Percentiles rank a stretch among this genome's conserved stretches.
Evolutionary conservation across 2,888 invertebrate genomes (phyloP).

Genomic region (Drosophila anomelani): DNA sequence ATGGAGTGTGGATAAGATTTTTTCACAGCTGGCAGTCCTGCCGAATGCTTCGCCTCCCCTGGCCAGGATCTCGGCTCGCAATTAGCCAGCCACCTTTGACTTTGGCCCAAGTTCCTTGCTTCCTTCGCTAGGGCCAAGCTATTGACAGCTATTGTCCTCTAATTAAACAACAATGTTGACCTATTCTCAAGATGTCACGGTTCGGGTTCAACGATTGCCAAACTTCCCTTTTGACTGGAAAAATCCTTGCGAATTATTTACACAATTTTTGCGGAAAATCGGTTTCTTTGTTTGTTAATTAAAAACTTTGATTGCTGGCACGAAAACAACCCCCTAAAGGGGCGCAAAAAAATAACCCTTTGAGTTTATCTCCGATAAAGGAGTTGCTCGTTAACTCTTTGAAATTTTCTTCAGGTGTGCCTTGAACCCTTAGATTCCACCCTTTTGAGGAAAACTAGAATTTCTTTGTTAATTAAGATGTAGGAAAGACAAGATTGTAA

Average conservation of each 20-base stretch:
- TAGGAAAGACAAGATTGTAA: not conserved
- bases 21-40: conserved; percentile 64
- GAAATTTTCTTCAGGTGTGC: conserved; percentile 12
- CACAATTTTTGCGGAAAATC: conserved; percentile 41
- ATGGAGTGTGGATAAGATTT: conserved; percentile 74
- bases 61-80: conserved; percentile 23
- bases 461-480: not conserved
- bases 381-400: conserved; percentile 38
- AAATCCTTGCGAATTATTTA: conserved; percentile 32
- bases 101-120: conserved; percentile 25
- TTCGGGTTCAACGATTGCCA: conserved; percentile 60
- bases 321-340: conserved; percentile 38
- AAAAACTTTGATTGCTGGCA: conserved; percentile 53
- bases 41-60: conserved; percentile 7
- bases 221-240: conserved; percentile 38
- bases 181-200: conserved; percentile 65
- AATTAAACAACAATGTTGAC: conserved; percentile 79
- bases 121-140: conserved; percentile 31
- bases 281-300: conserved; percentile 69
- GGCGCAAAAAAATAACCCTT: conserved; percentile 8
- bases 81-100: conserved; percentile 63
- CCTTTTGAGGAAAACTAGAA: conserved; percentile 2
- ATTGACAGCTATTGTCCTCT: conserved; percentile 77
- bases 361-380: conserved; percentile 7
- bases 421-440: conserved; percentile 7